Evolutionary conservation across 2,888 invertebrate genomes (phyloP).

Genomic region (Aethes cnicana): DNA sequence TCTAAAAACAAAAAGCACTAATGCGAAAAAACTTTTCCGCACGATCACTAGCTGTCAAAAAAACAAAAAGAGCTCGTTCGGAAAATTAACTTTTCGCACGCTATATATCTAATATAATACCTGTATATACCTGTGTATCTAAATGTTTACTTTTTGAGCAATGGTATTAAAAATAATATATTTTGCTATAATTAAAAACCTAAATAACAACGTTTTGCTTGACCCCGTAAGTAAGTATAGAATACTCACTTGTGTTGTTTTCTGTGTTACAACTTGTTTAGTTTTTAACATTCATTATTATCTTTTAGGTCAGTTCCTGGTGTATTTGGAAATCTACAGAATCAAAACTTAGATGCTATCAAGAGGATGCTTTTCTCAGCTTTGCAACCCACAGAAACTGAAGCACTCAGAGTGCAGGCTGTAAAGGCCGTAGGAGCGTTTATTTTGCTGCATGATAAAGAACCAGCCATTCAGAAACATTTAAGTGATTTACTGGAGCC

Average conservation of each 20-base stretch:
- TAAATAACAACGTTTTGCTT: no score
- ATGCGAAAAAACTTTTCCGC: no score
- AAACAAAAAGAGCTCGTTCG: no score
- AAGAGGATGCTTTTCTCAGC: conserved; percentile 96
- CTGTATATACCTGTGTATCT: no score
- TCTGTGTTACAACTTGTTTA: neutral
- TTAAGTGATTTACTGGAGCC: conserved; percentile 92
- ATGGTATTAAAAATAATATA: neutral
- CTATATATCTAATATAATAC: no score
- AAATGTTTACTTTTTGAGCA: no score
- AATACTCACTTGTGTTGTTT: no score
- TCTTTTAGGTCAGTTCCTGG: conserved; percentile 92
- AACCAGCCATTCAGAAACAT: conserved; percentile 93
- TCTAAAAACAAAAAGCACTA: no score
- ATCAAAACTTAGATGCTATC: conserved; percentile 94
- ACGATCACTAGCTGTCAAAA: no score
- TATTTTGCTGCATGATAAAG: conserved; percentile 95
- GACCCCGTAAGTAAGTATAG: no score
- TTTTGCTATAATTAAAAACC: no score
- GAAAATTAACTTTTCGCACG: no score
- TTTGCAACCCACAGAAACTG: conserved; percentile 86
- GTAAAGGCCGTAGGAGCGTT: conserved; percentile 93
- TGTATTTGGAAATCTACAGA: conserved; percentile 97
- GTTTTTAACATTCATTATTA: conserved; percentile 9
- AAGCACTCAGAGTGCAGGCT: conserved; percentile 90